Evolutionary conservation across 2,113 vertebrate genomes (phyloP).

Genomic region (Sylvietta virens): DNA sequence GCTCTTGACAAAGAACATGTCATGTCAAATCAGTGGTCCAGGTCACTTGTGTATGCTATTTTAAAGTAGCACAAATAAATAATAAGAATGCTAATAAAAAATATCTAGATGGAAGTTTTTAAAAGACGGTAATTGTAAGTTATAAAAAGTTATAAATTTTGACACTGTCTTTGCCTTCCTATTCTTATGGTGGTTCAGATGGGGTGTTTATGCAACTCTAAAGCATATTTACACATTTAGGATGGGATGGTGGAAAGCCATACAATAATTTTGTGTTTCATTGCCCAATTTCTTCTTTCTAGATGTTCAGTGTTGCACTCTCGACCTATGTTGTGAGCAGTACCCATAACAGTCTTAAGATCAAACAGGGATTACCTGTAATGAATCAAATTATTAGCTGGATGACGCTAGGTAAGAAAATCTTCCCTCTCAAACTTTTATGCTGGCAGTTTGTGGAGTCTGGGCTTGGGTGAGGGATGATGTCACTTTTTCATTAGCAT

Average conservation of each 20-base stretch:
- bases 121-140: neutral
- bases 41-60: neutral
- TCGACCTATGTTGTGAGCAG: slow-evolving; percentile 79
- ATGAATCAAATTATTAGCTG: slow-evolving; percentile 90
- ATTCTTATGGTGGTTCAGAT: neutral
- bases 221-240: neutral
- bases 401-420: slow-evolving; percentile 82
- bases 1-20: neutral
- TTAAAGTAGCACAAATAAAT: neutral
- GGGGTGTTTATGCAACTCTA: neutral
- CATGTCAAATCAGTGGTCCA: neutral
- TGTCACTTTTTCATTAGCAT: neutral
- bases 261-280: neutral
- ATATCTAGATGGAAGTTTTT: neutral
- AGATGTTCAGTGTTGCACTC: slow-evolving; percentile 82
- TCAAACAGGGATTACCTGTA: slow-evolving; percentile 85
- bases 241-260: neutral
- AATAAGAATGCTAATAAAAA: neutral
- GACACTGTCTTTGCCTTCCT: neutral
- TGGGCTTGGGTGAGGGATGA: neutral
- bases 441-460: neutral
- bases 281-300: neutral
- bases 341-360: slow-evolving; percentile 85
- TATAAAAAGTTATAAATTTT: neutral
- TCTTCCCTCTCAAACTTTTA: neutral